Percentiles rank a stretch among this genome's conserved stretches.
phyloP scores from a whole-genome alignment of 2,888 invertebrate species.

The Brachypalpus laphriformis region DNA sequence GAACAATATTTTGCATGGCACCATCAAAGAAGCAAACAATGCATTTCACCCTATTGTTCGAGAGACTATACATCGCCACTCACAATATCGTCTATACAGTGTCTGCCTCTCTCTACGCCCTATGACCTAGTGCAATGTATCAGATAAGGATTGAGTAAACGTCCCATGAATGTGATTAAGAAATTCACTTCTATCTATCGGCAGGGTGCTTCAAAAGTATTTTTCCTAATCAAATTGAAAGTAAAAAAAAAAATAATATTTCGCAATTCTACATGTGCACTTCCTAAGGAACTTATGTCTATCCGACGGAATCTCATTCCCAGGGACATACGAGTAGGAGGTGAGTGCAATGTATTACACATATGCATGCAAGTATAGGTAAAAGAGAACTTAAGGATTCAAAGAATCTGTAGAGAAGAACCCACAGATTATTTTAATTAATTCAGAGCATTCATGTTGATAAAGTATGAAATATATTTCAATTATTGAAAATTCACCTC shows the following conservation, averaged over 20 bases:
- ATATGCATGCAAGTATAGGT: too few relatives aligned
- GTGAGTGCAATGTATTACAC: too few relatives aligned
- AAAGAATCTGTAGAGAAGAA: not conserved
- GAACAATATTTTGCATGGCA: slow-evolving; percentile 53
- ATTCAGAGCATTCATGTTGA: not conserved
- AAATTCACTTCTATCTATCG: not conserved
- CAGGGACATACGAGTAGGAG: too few relatives aligned
- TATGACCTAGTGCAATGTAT: slow-evolving; percentile 41
- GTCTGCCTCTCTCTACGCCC: not conserved
- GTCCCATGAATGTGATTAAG: slow-evolving; percentile 17
- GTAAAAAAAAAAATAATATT: not conserved
- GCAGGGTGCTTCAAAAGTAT: slow-evolving; percentile 10
- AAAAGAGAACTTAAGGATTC: too few relatives aligned
- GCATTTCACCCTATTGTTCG: slow-evolving; percentile 17
- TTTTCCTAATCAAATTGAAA: not conserved
- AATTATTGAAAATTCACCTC: too few relatives aligned
- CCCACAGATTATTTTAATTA: not conserved
- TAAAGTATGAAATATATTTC: too few relatives aligned
- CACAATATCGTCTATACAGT: not conserved
- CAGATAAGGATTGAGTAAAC: slow-evolving; percentile 37
- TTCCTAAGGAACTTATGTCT: too few relatives aligned
- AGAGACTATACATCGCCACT: not conserved
- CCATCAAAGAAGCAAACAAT: slow-evolving; percentile 44
- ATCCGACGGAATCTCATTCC: too few relatives aligned
- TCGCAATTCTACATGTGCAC: too few relatives aligned